Conservation (phyloP, 2,113 vertebrate species). For the Osmerus mordax region DNA sequence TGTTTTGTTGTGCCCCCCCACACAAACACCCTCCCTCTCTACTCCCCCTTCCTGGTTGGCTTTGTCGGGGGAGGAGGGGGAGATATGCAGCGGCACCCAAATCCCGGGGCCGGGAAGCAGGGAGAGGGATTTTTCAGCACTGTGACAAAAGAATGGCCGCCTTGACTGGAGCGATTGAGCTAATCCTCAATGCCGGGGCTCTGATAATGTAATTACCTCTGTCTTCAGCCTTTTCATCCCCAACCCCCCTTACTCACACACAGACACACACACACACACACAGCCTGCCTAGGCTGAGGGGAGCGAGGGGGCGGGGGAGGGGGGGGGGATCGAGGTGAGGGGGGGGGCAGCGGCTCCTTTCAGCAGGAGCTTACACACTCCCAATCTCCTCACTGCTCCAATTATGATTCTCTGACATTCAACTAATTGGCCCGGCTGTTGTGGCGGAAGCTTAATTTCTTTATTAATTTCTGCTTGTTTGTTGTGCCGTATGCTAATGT, state of each 20-base stretch:
- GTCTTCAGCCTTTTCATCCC: conserved; percentile 98
- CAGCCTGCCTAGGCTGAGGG: conserved; percentile 89
- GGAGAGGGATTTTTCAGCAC: conserved; percentile 90
- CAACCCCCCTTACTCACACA: conserved; percentile 50
- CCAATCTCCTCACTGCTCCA: conserved; percentile 91
- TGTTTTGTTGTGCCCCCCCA: conserved; percentile 61
- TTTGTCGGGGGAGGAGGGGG: conserved; percentile 88
- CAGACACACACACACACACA: neutral
- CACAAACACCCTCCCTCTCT: conserved; percentile 41
- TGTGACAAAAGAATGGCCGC: conserved; percentile 93
- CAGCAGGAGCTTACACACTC: conserved; percentile 81
- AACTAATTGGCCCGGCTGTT: conserved; percentile 98
- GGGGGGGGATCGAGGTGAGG: conserved; percentile 63
- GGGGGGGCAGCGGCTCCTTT: conserved; percentile 78
- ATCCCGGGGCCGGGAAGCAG: conserved; percentile 82
- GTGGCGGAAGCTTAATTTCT: conserved; percentile 96
- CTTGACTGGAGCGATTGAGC: conserved; percentile 99
- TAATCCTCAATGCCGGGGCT: conserved; percentile 91
- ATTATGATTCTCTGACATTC: conserved; percentile 99
- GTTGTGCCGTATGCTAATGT: conserved; percentile 88
- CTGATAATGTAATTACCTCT: conserved; percentile 99
- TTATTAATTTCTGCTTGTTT: conserved; percentile 90
- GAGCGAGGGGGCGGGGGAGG: conserved; percentile 73
- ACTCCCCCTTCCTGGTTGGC: conserved; percentile 84
- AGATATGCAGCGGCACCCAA: conserved; percentile 92